These are phyloP conservation scores for Melanotaenia pygmaea DNA, from an alignment of 2,797 vertebrate genomes.

Conservation along the genomic window DNA sequence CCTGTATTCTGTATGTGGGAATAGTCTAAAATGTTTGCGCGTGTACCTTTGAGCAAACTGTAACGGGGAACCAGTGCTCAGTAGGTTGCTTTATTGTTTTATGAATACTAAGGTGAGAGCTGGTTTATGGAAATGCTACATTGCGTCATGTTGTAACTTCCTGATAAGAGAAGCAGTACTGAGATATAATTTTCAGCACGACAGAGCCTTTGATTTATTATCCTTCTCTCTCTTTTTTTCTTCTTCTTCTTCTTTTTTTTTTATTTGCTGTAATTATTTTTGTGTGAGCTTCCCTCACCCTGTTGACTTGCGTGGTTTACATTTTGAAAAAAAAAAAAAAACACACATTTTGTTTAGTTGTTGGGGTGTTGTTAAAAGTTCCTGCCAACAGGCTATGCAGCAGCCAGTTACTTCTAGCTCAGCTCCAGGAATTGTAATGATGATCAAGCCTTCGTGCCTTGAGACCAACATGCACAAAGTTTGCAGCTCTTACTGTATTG, in stretches of 20 bases:
- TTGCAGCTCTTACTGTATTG: background rate
- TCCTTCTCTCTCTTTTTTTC: constrained; percentile 10
- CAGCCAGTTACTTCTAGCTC: constrained; percentile 42
- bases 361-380: constrained; percentile 36
- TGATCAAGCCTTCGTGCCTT: constrained; percentile 41
- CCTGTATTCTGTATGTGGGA: background rate
- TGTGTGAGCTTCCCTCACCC: constrained; percentile 22
- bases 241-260: constrained; percentile 6
- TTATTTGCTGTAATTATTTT: constrained; percentile 42
- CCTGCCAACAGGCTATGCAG: constrained; percentile 34
- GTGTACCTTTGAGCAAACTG: background rate
- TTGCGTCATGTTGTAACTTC: background rate
- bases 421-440: constrained; percentile 58
- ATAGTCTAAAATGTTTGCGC: background rate
- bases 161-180: background rate
- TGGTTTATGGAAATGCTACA: background rate
- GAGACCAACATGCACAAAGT: constrained; percentile 6
- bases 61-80: background rate
- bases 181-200: background rate
- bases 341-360: constrained; percentile 31
- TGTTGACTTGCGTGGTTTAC: constrained; percentile 34
- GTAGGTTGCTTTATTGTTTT: background rate
- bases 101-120: background rate
- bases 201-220: constrained; percentile 12
- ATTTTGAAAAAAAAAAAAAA: constrained; percentile 11